Base-by-base conservation (phyloP, 2,797 vertebrate species). In the Pogonophryne albipinna region DNA sequence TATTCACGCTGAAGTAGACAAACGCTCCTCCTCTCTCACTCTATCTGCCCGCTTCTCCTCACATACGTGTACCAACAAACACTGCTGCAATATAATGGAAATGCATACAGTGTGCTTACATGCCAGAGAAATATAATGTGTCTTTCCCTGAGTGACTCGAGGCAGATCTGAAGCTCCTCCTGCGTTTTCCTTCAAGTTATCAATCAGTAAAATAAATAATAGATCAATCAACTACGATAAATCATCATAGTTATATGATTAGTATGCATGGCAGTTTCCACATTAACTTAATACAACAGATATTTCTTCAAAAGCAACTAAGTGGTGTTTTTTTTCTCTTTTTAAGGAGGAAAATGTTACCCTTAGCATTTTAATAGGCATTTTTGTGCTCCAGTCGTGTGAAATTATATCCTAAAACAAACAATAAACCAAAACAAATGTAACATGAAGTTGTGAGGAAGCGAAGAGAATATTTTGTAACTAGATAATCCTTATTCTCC, bases 361-460 rank as follows among this genome's bases (percentile, higher is more conserved):
- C 67, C 1, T 49, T 13, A 57, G 45, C 57, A 74, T 79, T 62
- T 65, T 84, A 85, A 83, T 87, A 20, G 51, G 80, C 2, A 67
- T 85, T 83, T 83, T 73, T 65, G 82, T 79, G 66, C 56, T 78
- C 38, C 31, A 52, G 16, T 74, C 12, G 52, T 92, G 87, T 92
- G 90, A 91, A 94, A 93, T 89, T 71, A 45, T 73, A 46, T 88
- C 77, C 83, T 59, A 83, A 91, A 80, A 87, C 55, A 84, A 74
- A 85, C 67, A 87, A 92, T 85, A 87, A 89, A 87, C 62, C 85
- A 90, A 78, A 87, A 91, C 79, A 87, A 87, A 93, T 90, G 69
- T 49, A 82, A 91, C 80, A 69, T 46, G 31, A 66, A 85, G 77
- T 74, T 70, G 45, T 77, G 69, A 85, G 74, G 63, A 78, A 84